These are phyloP conservation scores for Epizoanthus stellaris DNA, from an alignment of 92 coral and sea anemone species.

Conservation along the genomic window DNA sequence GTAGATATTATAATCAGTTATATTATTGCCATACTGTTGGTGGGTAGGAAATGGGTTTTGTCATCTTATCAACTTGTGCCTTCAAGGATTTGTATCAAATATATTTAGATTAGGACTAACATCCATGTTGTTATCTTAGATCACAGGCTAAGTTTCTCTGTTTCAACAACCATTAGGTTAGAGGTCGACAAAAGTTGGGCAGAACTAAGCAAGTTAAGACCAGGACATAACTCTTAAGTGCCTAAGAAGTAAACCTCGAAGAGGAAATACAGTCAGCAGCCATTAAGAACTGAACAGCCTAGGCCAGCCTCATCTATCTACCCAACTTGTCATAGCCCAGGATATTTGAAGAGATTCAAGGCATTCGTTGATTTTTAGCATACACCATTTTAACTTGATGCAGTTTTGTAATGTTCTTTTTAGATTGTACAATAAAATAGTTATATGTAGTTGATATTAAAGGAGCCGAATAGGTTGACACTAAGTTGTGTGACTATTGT, in stretches of 20 bases:
- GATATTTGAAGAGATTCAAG: slow-evolving; percentile 35
- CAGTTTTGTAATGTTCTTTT: too few species aligned
- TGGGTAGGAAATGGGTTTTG: too few species aligned
- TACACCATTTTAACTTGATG: too few species aligned
- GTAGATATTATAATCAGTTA: too few species aligned
- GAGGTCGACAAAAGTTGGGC: slow-evolving; percentile 43
- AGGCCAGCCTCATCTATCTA: slow-evolving; percentile 47
- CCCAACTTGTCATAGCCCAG: slow-evolving; percentile 43
- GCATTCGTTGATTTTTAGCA: slow-evolving; percentile 2
- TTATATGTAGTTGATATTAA: too few species aligned
- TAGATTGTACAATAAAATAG: too few species aligned
- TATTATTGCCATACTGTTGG: too few species aligned
- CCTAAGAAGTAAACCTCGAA: slow-evolving; percentile 40
- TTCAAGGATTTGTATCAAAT: not conserved
- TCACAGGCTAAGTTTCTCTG: slow-evolving; percentile 42
- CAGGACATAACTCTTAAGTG: slow-evolving; percentile 44
- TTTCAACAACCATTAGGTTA: slow-evolving; percentile 46
- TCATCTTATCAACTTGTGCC: too few species aligned
- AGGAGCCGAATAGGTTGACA: too few species aligned
- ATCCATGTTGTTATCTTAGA: slow-evolving; percentile 13
- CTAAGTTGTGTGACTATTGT: too few species aligned
- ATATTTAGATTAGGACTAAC: not conserved
- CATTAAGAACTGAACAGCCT: slow-evolving; percentile 45
- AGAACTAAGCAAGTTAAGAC: slow-evolving; percentile 51
- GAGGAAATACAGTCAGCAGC: slow-evolving; percentile 24